Evolutionary conservation across 2,797 vertebrate genomes (phyloP), one percentile per base, ranked within the genome.

Genomic region (Amphiprion clarkii): DNA sequence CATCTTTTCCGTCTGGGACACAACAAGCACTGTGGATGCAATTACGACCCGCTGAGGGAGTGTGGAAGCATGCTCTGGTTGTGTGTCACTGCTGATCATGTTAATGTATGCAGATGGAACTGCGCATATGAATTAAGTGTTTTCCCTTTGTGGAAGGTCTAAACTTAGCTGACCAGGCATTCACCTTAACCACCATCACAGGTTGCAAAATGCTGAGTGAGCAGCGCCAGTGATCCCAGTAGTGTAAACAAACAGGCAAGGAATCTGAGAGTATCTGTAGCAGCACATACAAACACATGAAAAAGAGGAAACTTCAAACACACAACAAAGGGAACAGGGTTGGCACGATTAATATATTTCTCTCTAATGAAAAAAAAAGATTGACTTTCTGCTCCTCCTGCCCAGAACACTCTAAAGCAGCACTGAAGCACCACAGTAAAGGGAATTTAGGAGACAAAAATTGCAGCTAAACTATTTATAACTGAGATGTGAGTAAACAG

Each of bases 61-160:
- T 7, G 67, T 60, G 61, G 77, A 77, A 66, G 75, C 70, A 9
- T 13, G 42, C 74, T 69, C 13, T 12, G 55, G 51, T 71, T 56
- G 29, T 6, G 9, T 63, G 83, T 79, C 84, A 46, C 29, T 67
- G 53, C 76, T 39, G 54, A 81, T 88, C 74, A 77, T 74, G 64
- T 54, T 88, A 86, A 91, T 89, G 56, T 67, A 89, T 90, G 88
- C 80, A 86, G 83, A 91, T 71, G 84, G 82, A 71, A 53, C 52
- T 31, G 69, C 11, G 49, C 44, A 68, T 56, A 76, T 51, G 48
- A 69, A 83, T 80, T n/a, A 12, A 77, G 39, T 31, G 62, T 66
- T 58, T 55, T 58, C 82, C 81, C 66, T 55, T 6, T 40, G 67
- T 63, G 51, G 53, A 58, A 56, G 67, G 53, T 53, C 74, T 74